Conservation (phyloP, 2,888 invertebrate species). For the Uloborus plumipes region DNA sequence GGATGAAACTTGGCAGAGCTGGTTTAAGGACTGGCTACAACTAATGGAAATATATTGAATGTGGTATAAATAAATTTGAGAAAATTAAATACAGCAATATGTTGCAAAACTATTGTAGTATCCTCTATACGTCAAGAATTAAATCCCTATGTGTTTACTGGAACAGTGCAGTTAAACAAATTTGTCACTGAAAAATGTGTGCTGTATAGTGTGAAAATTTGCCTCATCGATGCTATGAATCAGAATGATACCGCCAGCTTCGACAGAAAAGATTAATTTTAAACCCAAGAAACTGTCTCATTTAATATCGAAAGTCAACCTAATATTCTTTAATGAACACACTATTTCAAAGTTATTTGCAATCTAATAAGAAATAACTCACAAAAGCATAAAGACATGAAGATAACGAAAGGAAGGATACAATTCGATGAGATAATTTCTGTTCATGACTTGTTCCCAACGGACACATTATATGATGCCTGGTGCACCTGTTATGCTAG, state of each 20-base stretch:
- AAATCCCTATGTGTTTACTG: too few species aligned
- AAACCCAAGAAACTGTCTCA: not conserved
- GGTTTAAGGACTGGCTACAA: not conserved
- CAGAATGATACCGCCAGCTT: not conserved
- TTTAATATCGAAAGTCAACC: not conserved
- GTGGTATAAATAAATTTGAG: not conserved
- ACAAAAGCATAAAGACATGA: not conserved
- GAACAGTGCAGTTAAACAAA: too few species aligned
- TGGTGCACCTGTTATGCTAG: not conserved
- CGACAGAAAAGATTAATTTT: not conserved
- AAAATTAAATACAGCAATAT: too few species aligned
- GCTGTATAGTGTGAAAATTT: not conserved
- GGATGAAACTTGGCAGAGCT: not conserved
- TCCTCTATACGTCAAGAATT: too few species aligned
- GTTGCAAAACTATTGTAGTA: too few species aligned
- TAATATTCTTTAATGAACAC: not conserved
- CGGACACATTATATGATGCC: not conserved
- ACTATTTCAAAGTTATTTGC: not conserved
- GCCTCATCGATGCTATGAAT: not conserved
- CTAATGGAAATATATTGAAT: not conserved
- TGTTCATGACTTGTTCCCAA: not conserved
- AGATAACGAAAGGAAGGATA: not conserved
- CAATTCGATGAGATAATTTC: not conserved
- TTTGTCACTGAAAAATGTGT: too few species aligned
- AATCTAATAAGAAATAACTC: not conserved